Conservation (phyloP, 2,113 vertebrate species). For the Aepyceros melampus region DNA sequence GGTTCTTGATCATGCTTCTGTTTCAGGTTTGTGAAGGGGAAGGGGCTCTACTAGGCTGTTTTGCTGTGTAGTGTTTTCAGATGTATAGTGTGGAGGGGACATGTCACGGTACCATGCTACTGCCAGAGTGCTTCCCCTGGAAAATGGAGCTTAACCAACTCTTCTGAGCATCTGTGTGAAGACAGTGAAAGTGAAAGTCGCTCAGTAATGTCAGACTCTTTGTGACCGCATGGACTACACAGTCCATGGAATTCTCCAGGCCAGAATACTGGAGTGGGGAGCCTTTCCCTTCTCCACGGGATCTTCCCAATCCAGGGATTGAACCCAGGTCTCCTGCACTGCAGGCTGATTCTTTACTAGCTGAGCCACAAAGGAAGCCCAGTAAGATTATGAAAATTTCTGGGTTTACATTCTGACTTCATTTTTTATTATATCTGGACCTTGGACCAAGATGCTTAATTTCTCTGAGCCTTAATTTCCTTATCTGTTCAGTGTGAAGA, state of each 20-base stretch:
- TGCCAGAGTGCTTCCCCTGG: neutral
- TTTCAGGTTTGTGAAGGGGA: neutral
- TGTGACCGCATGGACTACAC: neutral
- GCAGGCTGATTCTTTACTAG: neutral
- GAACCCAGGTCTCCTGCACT: neutral
- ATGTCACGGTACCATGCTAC: fast-evolving
- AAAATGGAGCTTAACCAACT: neutral
- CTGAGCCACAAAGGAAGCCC: neutral
- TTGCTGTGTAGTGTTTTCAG: neutral
- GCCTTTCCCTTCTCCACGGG: neutral
- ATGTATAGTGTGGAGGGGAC: neutral
- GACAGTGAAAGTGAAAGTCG: neutral
- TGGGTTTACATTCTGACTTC: neutral
- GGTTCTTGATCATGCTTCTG: neutral
- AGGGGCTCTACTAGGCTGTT: neutral
- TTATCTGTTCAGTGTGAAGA: neutral
- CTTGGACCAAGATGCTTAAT: neutral
- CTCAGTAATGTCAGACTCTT: neutral
- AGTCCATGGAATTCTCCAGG: neutral
- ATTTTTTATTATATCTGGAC: neutral
- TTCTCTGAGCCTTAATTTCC: conserved; percentile 10
- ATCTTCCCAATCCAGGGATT: neutral
- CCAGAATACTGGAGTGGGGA: neutral
- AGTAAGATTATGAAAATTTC: neutral
- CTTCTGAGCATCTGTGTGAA: neutral